Evolutionary conservation across 2,888 invertebrate genomes (phyloP).

Genomic region (Elmis aenea): DNA sequence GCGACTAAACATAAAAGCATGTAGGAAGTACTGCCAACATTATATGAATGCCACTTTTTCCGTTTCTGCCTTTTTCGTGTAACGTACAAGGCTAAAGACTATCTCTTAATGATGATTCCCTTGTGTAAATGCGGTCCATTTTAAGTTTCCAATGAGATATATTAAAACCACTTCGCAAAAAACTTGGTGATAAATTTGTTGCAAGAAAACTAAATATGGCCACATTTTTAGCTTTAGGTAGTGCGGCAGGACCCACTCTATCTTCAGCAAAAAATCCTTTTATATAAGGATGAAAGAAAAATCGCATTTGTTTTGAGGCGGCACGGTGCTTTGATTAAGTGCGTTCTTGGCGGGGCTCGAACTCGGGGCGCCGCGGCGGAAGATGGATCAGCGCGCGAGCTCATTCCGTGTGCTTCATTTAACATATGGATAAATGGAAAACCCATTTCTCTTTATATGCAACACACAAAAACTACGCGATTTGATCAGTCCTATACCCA

Average conservation of each 20-base stretch:
- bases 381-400: conserved; percentile 37
- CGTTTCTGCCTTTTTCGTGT: conserved; percentile 35
- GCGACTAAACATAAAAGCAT: conserved; percentile 38
- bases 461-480: neutral
- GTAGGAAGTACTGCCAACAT: conserved; percentile 36
- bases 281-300: conserved; percentile 39
- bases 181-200: conserved; percentile 28
- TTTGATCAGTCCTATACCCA: no score
- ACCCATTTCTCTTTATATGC: conserved; percentile 21
- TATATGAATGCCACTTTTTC: conserved; percentile 40
- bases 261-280: conserved; percentile 35
- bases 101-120: conserved; percentile 33
- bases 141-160: conserved; percentile 26
- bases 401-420: conserved; percentile 39
- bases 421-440: conserved; percentile 37
- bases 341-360: conserved; percentile 39
- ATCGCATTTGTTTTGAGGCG: conserved; percentile 45
- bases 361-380: conserved; percentile 35
- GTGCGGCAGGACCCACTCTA: conserved; percentile 27
- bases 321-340: conserved; percentile 42
- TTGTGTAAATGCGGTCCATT: conserved; percentile 22
- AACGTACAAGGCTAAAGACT: conserved; percentile 30
- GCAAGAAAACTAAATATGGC: conserved; percentile 29
- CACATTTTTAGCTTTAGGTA: conserved; percentile 29
- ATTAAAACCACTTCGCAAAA: conserved; percentile 27